A percentile compares a stretch with the other conserved stretches of the same genome.
phyloP scores from a whole-genome alignment of 2,888 invertebrate species.

The Drosophila kambysellisi region DNA sequence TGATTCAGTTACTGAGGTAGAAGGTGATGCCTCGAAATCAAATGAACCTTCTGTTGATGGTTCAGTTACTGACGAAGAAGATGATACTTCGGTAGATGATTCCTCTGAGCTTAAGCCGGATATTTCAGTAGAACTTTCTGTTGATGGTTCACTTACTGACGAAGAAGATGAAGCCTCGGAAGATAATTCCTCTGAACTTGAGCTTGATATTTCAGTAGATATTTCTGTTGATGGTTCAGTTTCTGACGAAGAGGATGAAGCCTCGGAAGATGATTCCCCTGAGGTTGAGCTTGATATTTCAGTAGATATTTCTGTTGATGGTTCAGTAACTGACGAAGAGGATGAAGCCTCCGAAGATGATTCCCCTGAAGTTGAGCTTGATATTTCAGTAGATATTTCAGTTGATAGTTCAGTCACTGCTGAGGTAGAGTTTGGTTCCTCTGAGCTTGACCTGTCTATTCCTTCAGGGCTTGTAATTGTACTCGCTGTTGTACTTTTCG shows the following conservation, averaged over 20 bases:
- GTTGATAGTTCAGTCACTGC: not conserved
- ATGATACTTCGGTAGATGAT: slow-evolving; percentile 1
- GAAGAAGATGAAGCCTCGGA: not conserved
- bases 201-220: not conserved
- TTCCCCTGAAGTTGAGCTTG: not conserved
- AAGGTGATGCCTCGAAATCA: not conserved
- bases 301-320: not conserved
- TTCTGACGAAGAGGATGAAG: slow-evolving; percentile 7
- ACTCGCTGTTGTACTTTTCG: not conserved
- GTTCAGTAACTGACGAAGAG: not conserved
- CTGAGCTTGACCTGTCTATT: not conserved
- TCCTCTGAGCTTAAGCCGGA: not conserved
- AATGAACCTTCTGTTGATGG: not conserved
- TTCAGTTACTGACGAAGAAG: not conserved
- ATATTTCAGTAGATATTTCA: not conserved
- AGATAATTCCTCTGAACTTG: not conserved
- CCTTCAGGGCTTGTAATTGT: not conserved
- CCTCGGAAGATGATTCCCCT: not conserved
- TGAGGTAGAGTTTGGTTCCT: not conserved
- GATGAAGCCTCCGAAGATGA: not conserved
- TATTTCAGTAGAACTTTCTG: not conserved
- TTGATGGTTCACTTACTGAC: not conserved
- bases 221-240: slow-evolving; percentile 3
- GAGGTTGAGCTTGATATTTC: not conserved
- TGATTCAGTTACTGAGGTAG: not conserved